A percentile compares a stretch with the other conserved stretches of the same genome.
phyloP scores from a whole-genome alignment of 2,888 invertebrate species.

The Scaeva pyrastri region DNA sequence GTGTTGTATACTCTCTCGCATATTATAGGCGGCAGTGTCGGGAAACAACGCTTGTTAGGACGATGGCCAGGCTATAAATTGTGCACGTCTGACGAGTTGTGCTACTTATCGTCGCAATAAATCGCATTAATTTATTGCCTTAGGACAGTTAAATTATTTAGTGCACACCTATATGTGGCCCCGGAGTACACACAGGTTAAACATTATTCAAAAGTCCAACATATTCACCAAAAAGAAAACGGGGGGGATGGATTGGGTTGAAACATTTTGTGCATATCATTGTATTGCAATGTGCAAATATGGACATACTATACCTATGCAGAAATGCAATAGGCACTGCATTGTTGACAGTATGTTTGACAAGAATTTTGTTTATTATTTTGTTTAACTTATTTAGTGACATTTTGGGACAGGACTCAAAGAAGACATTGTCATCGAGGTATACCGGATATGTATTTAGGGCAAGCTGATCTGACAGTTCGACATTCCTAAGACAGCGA shows the following conservation, averaged over 20 bases:
- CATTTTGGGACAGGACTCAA: no score
- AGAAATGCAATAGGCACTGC: constrained; percentile 1
- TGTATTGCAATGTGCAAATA: constrained; percentile 27
- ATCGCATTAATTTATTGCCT: constrained; percentile 76
- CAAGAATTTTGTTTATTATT: constrained; percentile 11
- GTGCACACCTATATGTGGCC: constrained; percentile 75
- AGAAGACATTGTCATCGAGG: no score
- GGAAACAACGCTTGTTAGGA: constrained; percentile 52
- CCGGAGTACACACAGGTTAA: constrained; percentile 74
- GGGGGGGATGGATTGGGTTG: no score
- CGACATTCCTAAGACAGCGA: no score
- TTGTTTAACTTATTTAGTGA: no score
- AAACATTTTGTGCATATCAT: constrained; percentile 46
- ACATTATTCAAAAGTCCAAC: constrained; percentile 74
- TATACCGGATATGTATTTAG: no score
- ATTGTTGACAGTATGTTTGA: constrained; percentile 43
- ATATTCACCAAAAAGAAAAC: constrained; percentile 35
- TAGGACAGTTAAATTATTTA: constrained; percentile 76
- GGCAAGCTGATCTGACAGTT: no score
- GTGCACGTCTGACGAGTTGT: constrained; percentile 75
- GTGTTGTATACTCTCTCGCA: background rate
- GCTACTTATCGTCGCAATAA: constrained; percentile 76
- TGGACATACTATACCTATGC: constrained; percentile 7
- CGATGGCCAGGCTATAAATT: constrained; percentile 64
- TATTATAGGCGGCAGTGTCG: background rate